Base-by-base conservation (phyloP, 2,113 vertebrate species). In the Callospermophilus lateralis region DNA sequence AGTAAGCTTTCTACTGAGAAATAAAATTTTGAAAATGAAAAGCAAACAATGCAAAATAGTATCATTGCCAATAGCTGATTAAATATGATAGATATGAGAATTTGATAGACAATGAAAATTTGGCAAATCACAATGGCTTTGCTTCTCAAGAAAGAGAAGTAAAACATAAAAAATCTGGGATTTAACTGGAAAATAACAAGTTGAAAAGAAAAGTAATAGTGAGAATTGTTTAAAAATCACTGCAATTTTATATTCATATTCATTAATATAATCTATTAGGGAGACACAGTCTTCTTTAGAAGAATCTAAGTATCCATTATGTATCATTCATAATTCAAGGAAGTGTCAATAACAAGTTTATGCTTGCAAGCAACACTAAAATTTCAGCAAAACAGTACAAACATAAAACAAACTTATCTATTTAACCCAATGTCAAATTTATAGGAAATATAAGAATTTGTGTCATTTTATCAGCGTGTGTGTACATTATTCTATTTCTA, bases 21-120 rank as follows among this genome's bases (percentile, higher is more conserved):
- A 78, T 93, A 93, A 86, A 78, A 93, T 48, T 73, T 83, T 91
- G 6, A 94, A 67, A 90, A 79, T 8, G 4, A 91, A 81, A 90
- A 53, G 7, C 48, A 45, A 92, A 68, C 3, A 79, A 86, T 45
- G 30, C 16, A 81, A 42, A 88, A 12, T n/a, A 76, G 22, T 74
- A 55, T 20, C 5, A 83, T 88, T 53, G 55, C 32, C 80, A 79
- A 79, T 15, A 42, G 34, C 2, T 68, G 92, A 83, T 68, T 55
- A 92, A 94, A 87, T 78, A 68, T 42, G 24, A 88, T 32, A 89
- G 4, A 65, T 58, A 73, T 77, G 3, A 45, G 0, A 84, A 84
- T 42, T 5, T 67, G 5, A 8, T 48, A 55, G 32, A 92, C 3
- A n/a, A 48, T 74, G 6, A 30, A 79, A 73, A 5, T 96, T 51